Evolutionary conservation across 2,113 vertebrate genomes (phyloP).

Genomic region (Chauna torquata): DNA sequence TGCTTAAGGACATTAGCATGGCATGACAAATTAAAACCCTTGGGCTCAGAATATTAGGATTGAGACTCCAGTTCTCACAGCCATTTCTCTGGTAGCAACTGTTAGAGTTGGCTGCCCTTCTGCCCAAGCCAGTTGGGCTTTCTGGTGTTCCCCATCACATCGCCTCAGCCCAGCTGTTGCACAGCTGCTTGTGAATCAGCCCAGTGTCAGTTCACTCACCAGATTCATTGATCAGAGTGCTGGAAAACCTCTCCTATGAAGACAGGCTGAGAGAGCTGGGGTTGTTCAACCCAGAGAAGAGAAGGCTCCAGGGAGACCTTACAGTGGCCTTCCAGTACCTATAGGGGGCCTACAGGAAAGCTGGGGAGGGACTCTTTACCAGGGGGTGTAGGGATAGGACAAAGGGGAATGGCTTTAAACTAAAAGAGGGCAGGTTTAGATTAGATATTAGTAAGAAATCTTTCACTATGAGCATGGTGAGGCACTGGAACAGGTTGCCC

Average conservation of each 20-base stretch:
- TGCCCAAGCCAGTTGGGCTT: neutral
- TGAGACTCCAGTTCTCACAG: neutral
- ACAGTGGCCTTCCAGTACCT: neutral
- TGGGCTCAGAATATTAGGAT: neutral
- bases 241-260: neutral
- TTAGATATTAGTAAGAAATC: neutral
- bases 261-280: neutral
- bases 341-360: neutral
- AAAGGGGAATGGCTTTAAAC: no score
- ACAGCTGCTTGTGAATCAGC: neutral
- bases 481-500: neutral
- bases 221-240: neutral
- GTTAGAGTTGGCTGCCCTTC: neutral
- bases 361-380: neutral
- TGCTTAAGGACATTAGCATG: accelerated
- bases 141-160: accelerated
- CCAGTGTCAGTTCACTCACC: neutral
- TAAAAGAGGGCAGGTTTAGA: neutral
- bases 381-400: neutral
- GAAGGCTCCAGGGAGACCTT: neutral
- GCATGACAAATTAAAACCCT: neutral
- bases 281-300: neutral
- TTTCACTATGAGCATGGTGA: neutral
- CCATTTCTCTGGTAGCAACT: neutral
- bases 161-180: neutral